Percentiles rank a stretch among this genome's conserved stretches.
phyloP scores from a whole-genome alignment of 23 tunicate genomes.

The Oikopleura dioica region DNA sequence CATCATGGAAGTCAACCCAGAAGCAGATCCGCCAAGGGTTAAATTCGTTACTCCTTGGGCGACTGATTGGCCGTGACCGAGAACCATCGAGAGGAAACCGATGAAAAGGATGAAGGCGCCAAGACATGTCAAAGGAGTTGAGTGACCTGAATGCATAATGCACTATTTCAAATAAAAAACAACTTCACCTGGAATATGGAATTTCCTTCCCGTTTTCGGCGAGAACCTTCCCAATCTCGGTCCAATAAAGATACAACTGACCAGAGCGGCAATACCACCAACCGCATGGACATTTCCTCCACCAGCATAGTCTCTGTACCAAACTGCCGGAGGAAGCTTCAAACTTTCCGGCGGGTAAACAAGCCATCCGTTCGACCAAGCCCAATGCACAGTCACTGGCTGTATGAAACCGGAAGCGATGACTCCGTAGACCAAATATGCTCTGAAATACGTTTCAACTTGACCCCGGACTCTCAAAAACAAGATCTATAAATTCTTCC shows the following conservation, averaged over 20 bases:
- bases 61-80: constrained; percentile 19
- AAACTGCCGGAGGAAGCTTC: constrained; percentile 12
- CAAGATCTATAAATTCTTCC: no score
- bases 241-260: constrained; percentile 30
- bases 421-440: constrained; percentile 31
- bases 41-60: constrained; percentile 16
- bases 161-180: constrained; percentile 15
- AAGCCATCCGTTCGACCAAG: constrained; percentile 35
- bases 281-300: constrained; percentile 26
- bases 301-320: constrained; percentile 31
- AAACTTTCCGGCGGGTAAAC: constrained; percentile 8
- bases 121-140: constrained; percentile 20
- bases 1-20: constrained; percentile 16
- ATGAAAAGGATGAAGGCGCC: constrained; percentile 24
- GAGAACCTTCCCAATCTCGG: constrained; percentile 61
- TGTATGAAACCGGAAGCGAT: constrained; percentile 33
- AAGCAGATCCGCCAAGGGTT: constrained; percentile 17
- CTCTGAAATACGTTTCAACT: no score
- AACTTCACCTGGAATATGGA: no score
- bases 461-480: no score
- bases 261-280: constrained; percentile 46
- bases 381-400: constrained; percentile 39
- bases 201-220: no score
- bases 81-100: constrained; percentile 20
- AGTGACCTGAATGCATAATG: constrained; percentile 11